Base-by-base conservation (phyloP, 1,140 invertebrate species). In the Leptestheria dahalacensis region DNA sequence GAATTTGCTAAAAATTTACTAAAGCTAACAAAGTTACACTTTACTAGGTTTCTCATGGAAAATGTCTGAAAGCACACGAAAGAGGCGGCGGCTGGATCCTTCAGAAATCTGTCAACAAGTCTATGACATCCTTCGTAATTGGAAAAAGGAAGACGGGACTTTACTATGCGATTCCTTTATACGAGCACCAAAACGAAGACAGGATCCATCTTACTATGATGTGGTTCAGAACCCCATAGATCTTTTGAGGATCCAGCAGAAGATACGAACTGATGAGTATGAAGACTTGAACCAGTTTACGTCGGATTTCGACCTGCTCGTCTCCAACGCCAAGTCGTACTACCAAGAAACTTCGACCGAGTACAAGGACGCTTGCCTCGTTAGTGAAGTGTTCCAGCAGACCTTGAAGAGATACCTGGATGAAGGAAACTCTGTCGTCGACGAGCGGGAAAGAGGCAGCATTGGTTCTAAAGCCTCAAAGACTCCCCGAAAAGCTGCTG, bases 91-190 rank as follows among this genome's bases (percentile, higher is more conserved):
- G 49, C 26, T 60, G 6, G 58, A 60, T 18, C 58, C 58, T 11
- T n/a, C 52, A 62, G 90, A 94, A 72, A 76, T 91, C 61, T 91
- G 89, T 68, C 91, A 95, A 72, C 89, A 92, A 68, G 71, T 96
- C 25, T 95, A 93, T 75, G 92, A 97, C 66, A 83, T 84, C 9
- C 83, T 97, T 59, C 75, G 92, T 59, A 91, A 86, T 68, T 82
- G 88, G 63, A 94, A 93, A 72, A 91, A 91, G 66, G 88, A 93
- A 66, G 91, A 96, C 77, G 91, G 92, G 1, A 77, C 82, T 3
- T 73, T 92, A 62, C 68, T 96, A 4, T 97, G 93, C 75, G 93
- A 97, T 74, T 81, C 89, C 12, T 96, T 97, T 72, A 93, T 97
- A 61, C 74, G 92, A 66, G 91, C 86, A 20, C 92, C 93, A 9